A percentile compares a stretch with the other conserved stretches of the same genome.
Evolutionary conservation across 2,797 vertebrate species (phyloP).

Genomic region (Malurus splendens): DNA sequence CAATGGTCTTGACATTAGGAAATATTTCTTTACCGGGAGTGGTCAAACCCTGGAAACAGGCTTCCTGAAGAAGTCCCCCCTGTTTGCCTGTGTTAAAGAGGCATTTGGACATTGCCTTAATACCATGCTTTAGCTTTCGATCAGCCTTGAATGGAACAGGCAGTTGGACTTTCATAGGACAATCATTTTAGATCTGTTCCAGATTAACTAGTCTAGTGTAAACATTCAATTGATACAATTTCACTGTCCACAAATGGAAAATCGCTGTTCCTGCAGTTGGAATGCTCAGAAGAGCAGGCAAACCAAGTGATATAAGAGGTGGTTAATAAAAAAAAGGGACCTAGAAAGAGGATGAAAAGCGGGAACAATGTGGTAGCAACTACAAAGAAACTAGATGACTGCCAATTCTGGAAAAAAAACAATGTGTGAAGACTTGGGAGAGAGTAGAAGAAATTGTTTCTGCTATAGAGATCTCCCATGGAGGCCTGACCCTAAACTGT

Average conservation of each 20-base stretch:
- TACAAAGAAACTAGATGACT: not conserved
- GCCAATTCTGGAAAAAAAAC: not conserved
- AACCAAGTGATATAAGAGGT: not conserved
- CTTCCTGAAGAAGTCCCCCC: not conserved
- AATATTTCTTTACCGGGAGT: not conserved
- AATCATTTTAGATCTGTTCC: not conserved
- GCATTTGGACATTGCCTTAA: not conserved
- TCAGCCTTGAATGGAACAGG: not conserved
- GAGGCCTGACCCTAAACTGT: not conserved
- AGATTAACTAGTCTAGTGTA: not conserved
- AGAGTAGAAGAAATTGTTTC: not conserved
- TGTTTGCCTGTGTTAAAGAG: not conserved
- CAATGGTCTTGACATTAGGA: not conserved
- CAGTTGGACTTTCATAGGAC: not conserved
- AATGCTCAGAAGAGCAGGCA: not conserved
- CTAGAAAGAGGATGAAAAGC: not conserved
- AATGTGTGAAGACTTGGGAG: not conserved
- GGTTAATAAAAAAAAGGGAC: not conserved
- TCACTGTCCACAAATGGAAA: not conserved
- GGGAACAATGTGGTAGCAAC: not conserved
- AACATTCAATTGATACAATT: not conserved
- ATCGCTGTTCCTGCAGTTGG: not conserved
- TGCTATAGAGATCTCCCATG: not conserved
- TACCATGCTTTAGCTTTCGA: not conserved
- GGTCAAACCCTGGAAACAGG: not conserved